Percentiles rank a stretch among this genome's conserved stretches.
phyloP scores from a whole-genome alignment of 23 tunicate species.

The Ciona savignyi region DNA sequence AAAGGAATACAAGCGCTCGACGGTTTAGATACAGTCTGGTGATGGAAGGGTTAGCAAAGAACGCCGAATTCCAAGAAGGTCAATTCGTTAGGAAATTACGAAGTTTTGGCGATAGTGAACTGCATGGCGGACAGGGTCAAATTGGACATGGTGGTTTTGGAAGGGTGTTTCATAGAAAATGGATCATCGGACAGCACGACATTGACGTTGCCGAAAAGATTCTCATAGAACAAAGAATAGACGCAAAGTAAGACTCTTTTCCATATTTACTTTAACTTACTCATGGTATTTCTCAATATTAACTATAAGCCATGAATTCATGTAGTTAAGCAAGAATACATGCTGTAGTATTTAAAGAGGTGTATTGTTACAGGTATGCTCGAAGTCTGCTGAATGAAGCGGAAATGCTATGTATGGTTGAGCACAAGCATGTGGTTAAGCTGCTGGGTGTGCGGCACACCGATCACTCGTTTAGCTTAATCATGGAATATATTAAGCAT shows the following conservation, averaged over 20 bases:
- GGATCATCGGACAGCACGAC: not conserved
- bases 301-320: too few species aligned
- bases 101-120: not conserved
- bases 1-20: too few species aligned
- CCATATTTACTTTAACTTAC: too few species aligned
- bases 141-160: slow-evolving; percentile 9
- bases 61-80: too few species aligned
- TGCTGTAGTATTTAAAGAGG: too few species aligned
- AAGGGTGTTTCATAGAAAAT: not conserved
- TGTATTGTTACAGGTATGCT: not conserved
- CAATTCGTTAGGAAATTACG: too few species aligned
- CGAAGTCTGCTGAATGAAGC: not conserved
- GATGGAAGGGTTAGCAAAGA: too few species aligned
- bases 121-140: not conserved
- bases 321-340: too few species aligned
- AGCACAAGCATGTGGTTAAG: not conserved
- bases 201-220: slow-evolving; percentile 6
- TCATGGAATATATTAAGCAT: not conserved
- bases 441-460: not conserved
- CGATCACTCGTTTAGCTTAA: not conserved
- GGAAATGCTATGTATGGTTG: not conserved
- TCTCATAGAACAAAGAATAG: not conserved
- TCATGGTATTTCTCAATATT: too few species aligned
- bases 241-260: too few species aligned
- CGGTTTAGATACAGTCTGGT: too few species aligned